Evolutionary conservation across 2,888 invertebrate genomes (phyloP), one percentile per base, ranked within the genome.

Genomic region (Orthonychiurus folsomi): DNA sequence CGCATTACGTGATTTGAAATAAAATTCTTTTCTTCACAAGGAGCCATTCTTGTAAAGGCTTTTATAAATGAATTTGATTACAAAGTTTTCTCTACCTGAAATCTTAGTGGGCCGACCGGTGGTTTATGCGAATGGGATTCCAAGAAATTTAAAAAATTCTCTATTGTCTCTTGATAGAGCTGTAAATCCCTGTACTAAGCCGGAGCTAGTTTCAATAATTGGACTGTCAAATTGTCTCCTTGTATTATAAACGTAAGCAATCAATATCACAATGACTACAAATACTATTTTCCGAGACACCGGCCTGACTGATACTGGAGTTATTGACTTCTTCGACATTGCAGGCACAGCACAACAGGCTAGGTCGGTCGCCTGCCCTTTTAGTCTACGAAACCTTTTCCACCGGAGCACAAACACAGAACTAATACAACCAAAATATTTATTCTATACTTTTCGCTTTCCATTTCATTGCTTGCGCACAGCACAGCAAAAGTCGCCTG

Each of bases 91-190:
- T 21, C 52, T 60, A 66, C 66, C 60, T 55, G 62, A 59, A 66
- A 66, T 27, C 66, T 56, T 3, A 52, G 52, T 20, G 20, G 12
- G 20, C 52, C 52, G 12, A 54, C 24, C 2, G 58, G 52, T 21
- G 58, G 62, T 20, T 64, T 63, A n/a, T n/a, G 57, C 66, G 24
- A 62, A 66, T 1, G 58, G 60, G 18, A 66, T 56, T n/a, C 64
- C 64, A 1, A 63, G 61, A 26, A 57, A 66, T 1, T 50, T 63
- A 53, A 47, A 52, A 37, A 64, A 66, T 21, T 54, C 59, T 48
- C 55, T 60, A 5, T 61, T 61, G 20, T 58, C 60, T 28, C 66
- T 62, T 15, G 66, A 66, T n/a, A 5, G 15, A 15, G 37, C 37
- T 37, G 37, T 9, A 37, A 37, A 37, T 37, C 37, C 37, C 37